Base-by-base conservation (phyloP, 1,140 invertebrate species). In the Bombus vancouverensis region DNA sequence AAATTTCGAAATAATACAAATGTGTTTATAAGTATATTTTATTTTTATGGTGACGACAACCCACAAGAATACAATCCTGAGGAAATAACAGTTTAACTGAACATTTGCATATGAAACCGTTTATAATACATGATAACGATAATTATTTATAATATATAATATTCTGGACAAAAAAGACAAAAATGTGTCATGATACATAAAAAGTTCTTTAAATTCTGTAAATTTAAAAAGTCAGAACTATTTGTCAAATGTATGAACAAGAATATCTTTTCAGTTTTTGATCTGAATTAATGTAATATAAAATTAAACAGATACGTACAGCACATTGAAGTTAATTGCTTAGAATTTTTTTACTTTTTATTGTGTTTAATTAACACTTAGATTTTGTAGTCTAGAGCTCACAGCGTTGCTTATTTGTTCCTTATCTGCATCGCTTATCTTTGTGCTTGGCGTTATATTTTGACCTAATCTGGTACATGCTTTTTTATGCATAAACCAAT, bases 401-500 rank as follows among this genome's bases (percentile, higher is more conserved):
- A 94, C 92, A 42, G 92, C 91, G 68, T 90, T 92, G 39, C 88
- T 90, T 42, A 94, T 91, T 83, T 95, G 87, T 73, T 93, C 92
- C 78, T 92, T 93, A 75, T 95, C 93, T 66, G 86, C 83, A 34
- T 95, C 94, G 22, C 86, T 86, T 53, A 93, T 73, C 85, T 94
- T 94, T 12, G 79, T 71, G 39, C 62, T 90, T 25, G 85, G 78
- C 5, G 44, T 47, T 15, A 86, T 47, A n/a, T 47, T 90, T 68
- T 91, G 93, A 28, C 93, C 95, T 47, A 97, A 95, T 89, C 96
- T 95, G 15, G 96, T 96, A 89, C 97, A 98, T 44, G 96, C 96
- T 93, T 99, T 99, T 95, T 99, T 99, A 94, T 99, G 99, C 88
- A 98, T 97, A 90, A 98, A 97, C 99, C 99, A 99, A 95, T 99